These are phyloP conservation scores for Antheraea mylitta DNA, from an alignment of 1,140 invertebrate species.

Conservation along the genomic window DNA sequence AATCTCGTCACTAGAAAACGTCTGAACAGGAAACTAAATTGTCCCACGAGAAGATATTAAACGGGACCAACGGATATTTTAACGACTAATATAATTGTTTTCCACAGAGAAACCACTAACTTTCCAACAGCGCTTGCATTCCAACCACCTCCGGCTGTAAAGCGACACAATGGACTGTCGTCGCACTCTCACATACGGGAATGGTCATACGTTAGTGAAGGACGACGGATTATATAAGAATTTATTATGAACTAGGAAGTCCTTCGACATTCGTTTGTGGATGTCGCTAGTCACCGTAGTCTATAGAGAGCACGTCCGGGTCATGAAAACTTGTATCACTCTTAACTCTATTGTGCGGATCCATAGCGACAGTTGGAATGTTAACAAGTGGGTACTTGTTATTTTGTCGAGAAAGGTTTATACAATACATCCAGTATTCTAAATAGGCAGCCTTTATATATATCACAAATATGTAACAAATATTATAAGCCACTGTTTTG, in stretches of 20 bases:
- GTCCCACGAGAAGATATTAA: constrained; percentile 1
- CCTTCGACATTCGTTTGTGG: constrained; percentile 38
- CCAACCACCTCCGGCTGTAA: constrained; percentile 13
- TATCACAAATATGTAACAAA: too few relatives aligned
- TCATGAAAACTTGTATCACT: constrained; percentile 13
- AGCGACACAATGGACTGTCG: not conserved
- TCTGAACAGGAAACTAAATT: not conserved
- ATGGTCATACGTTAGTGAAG: not conserved
- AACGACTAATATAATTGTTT: constrained; percentile 21
- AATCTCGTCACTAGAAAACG: not conserved
- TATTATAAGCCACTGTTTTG: too few relatives aligned
- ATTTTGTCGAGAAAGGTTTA: not conserved
- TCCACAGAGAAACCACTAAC: constrained; percentile 26
- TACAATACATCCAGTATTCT: not conserved
- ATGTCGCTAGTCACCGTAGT: constrained; percentile 17
- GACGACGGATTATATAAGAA: constrained; percentile 13
- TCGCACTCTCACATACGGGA: constrained; percentile 9
- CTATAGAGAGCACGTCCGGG: constrained; percentile 33
- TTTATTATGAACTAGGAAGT: constrained; percentile 31
- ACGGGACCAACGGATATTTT: constrained; percentile 1
- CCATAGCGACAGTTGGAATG: not conserved
- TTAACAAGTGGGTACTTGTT: not conserved
- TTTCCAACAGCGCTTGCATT: constrained; percentile 23
- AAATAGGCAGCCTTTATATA: too few relatives aligned
- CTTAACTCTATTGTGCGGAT: not conserved